phyloP scores from a whole-genome alignment of 2,113 vertebrate genomes.

The Struthio camelus region DNA sequence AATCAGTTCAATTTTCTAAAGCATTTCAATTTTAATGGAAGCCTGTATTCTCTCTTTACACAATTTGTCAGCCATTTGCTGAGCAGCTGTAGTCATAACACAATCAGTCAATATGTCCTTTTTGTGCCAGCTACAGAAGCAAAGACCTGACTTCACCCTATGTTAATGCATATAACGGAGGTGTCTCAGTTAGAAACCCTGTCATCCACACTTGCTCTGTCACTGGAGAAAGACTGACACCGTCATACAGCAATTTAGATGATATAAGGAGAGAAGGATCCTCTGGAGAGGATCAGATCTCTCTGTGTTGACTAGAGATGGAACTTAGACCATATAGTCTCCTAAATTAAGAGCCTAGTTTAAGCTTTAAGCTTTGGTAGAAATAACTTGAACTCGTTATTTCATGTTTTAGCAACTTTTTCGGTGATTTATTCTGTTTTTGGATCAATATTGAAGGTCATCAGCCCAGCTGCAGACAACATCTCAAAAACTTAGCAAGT shows the following conservation, averaged over 20 bases:
- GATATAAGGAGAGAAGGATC: fast-evolving
- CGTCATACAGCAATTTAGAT: background rate
- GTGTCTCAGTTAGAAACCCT: background rate
- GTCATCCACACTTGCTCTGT: fast-evolving
- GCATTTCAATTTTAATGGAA: background rate
- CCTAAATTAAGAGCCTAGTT: background rate
- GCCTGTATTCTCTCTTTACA: background rate
- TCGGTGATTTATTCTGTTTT: background rate
- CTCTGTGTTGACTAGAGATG: background rate
- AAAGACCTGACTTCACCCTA: background rate
- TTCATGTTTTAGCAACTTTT: background rate
- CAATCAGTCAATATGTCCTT: background rate
- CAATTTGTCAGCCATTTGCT: background rate
- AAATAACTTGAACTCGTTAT: background rate
- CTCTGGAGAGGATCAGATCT: background rate
- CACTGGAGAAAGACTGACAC: background rate
- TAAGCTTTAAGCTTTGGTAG: background rate
- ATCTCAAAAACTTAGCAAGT: no score
- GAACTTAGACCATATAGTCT: background rate
- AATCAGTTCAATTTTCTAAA: background rate
- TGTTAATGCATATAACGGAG: background rate
- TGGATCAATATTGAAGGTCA: background rate
- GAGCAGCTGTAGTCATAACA: background rate
- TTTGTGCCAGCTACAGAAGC: background rate
- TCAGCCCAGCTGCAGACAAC: background rate